A percentile compares a stretch with the other conserved stretches of the same genome.
phyloP scores from a whole-genome alignment of 2,888 invertebrate species.

The Limulus polyphemus region DNA sequence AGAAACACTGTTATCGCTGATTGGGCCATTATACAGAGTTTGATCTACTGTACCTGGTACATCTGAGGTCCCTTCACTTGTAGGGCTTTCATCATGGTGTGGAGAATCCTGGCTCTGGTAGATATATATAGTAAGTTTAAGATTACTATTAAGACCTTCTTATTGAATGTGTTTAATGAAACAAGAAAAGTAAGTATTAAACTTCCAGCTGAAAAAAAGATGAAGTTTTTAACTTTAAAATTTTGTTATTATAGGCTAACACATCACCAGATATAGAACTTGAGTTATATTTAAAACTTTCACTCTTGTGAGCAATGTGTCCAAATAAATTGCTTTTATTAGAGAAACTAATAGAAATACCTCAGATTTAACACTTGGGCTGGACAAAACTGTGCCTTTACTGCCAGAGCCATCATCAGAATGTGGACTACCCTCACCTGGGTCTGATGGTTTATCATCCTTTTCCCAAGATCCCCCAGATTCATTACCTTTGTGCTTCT shows the following conservation, averaged over 20 bases:
- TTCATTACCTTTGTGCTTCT: conserved; percentile 81
- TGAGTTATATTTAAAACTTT: too few species aligned
- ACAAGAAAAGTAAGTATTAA: too few species aligned
- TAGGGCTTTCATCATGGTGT: conserved; percentile 48
- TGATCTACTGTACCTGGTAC: too few species aligned
- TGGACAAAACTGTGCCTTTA: conserved; percentile 61
- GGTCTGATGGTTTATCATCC: conserved; percentile 39
- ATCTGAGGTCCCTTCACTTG: too few species aligned
- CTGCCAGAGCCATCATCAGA: conserved; percentile 53
- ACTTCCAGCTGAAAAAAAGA: too few species aligned
- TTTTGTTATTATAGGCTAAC: too few species aligned
- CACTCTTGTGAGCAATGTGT: too few species aligned
- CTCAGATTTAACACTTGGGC: conserved; percentile 82
- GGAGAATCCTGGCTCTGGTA: not conserved
- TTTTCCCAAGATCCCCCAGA: conserved; percentile 37
- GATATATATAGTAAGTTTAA: not conserved
- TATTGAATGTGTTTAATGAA: not conserved
- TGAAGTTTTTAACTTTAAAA: too few species aligned
- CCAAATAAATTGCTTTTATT: too few species aligned
- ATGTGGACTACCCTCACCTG: conserved; percentile 43
- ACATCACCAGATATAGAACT: too few species aligned
- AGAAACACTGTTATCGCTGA: conserved; percentile 43
- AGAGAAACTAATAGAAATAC: conserved; percentile 25
- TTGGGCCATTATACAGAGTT: conserved; percentile 31
- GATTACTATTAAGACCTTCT: not conserved